phyloP scores from a whole-genome alignment of 2,797 vertebrate genomes.

The Oryzias sinensis region DNA sequence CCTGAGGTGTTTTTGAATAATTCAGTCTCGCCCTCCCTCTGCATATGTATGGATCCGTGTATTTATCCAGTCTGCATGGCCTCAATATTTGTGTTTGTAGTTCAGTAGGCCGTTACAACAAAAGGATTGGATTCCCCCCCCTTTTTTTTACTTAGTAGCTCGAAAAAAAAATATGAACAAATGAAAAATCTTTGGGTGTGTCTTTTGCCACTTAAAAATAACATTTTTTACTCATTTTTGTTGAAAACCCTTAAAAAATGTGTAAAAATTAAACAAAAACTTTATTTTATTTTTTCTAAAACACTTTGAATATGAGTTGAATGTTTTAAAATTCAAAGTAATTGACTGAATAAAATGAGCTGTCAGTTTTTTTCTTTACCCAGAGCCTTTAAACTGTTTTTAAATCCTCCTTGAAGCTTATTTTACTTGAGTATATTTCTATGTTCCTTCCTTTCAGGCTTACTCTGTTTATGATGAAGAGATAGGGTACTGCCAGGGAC shows the following conservation, averaged over 20 bases:
- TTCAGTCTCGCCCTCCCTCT: conserved; percentile 51
- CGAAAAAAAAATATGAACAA: no score
- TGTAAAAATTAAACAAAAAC: no score
- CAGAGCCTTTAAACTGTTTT: neutral
- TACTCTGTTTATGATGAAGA: conserved; percentile 99
- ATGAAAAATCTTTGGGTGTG: no score
- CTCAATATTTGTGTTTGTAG: conserved; percentile 65
- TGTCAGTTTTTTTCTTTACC: neutral
- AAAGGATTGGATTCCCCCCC: conserved; percentile 4
- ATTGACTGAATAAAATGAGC: no score
- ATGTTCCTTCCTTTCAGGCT: conserved; percentile 77
- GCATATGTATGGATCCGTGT: conserved; percentile 55
- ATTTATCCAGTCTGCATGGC: conserved; percentile 40
- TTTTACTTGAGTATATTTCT: conserved; percentile 6
- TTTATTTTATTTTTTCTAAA: no score
- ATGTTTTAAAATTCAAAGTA: neutral
- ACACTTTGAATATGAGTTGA: neutral
- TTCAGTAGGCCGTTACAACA: conserved; percentile 59
- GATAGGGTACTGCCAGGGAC: conserved; percentile 98
- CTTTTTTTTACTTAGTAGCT: neutral
- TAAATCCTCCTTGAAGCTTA: neutral
- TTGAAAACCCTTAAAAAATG: no score
- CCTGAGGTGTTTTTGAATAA: conserved; percentile 73
- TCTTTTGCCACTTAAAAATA: no score
- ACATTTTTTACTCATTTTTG: no score